Base-by-base conservation (phyloP, 2,797 vertebrate species). In the Glyptemys insculpta region DNA sequence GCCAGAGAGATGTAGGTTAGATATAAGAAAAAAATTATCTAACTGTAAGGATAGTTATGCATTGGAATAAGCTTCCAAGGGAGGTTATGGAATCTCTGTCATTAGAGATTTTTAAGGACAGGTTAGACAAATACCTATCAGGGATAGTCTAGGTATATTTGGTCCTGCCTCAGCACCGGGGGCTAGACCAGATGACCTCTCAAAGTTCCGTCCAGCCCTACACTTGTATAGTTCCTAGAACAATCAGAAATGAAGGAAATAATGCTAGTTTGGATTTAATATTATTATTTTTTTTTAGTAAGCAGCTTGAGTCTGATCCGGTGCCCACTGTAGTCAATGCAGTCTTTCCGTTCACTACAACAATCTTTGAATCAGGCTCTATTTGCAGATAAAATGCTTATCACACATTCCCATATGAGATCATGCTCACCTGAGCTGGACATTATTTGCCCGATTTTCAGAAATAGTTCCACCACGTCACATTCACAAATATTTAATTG, bases 371-470 rank as follows among this genome's bases (percentile, higher is more conserved):
- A 65, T 90, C 53, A 65, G 79, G 16, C 1, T 1, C 11, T 6
- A 8, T 12, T 4, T 47, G 14, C 4, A 52, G 47, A 10, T 59
- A 52, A 68, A 12, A 68, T n/a, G 31, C 31, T 74, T 59, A 0
- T 11, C 3, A 34, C 8, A 62, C 59, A 37, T 49, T 72, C 27
- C 81, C 50, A 5, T 2, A 25, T 8, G n/a, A 81, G 23, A 56
- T 56, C 52, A 27, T 3, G 0, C 12, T 44, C 44, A 57, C 50
- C 47, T 14, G 41, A 7, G 6, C 74, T 54, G 92, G 65, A 19
- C 4, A 0, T 4, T n/a, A 5, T 19, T 82, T 49, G 44, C 27
- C 50, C 4, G 0, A 0, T 25, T 95, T 65, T 91, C 79, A 52
- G 76, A 83, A 81, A 56, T n/a, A 56, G 37, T n/a, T 59, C 5